Evolutionary conservation across 2,797 vertebrate genomes (phyloP).

Genomic region (Babyrousa celebensis): DNA sequence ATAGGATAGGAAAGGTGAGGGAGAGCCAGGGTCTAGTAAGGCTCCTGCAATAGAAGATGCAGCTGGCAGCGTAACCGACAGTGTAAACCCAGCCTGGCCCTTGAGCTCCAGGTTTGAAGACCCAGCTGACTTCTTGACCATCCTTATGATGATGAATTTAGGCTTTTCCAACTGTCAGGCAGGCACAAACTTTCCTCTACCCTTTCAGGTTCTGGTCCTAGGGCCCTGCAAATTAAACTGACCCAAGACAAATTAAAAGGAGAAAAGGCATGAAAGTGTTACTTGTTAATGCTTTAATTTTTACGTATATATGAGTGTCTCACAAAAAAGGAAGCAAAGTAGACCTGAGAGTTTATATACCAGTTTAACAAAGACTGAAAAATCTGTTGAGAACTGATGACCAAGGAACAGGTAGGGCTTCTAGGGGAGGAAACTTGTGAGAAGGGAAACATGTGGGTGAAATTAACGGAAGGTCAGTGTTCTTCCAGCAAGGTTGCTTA

Average conservation of each 20-base stretch:
- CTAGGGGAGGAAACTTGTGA: background rate
- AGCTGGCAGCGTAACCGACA: background rate
- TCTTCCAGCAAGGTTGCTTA: no score
- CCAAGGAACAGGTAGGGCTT: background rate
- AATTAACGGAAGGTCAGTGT: background rate
- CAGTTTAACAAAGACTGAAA: background rate
- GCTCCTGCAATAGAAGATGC: background rate
- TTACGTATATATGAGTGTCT: background rate
- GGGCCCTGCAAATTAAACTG: background rate
- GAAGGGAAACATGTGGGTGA: background rate
- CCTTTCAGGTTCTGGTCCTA: background rate
- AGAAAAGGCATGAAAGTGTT: background rate
- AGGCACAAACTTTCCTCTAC: background rate
- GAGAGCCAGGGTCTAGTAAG: background rate
- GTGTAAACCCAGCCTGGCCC: background rate
- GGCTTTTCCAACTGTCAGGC: background rate
- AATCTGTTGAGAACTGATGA: background rate
- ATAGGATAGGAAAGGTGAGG: background rate
- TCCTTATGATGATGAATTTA: no score
- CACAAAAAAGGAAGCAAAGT: background rate
- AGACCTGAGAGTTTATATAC: background rate
- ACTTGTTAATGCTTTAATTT: slow-evolving; percentile 10
- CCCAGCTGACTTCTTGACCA: background rate
- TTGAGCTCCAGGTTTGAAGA: background rate
- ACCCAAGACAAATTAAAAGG: background rate